Conservation (phyloP, 2,888 invertebrate species). For the Protophormia terraenovae region DNA sequence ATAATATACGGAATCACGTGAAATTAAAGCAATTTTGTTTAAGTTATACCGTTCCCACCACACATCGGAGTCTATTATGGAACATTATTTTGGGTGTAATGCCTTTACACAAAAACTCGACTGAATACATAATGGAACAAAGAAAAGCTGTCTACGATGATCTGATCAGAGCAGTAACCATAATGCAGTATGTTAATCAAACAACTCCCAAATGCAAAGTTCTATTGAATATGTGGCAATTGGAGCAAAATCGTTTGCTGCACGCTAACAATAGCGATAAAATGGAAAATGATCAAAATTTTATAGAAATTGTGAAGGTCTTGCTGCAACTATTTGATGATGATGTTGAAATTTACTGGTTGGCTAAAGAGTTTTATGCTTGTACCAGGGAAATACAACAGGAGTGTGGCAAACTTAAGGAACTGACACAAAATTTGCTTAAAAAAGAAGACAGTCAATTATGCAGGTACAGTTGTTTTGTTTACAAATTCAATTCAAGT, state of each 20-base stretch:
- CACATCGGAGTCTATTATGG: conserved; percentile 90
- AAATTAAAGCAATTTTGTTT: conserved; percentile 92
- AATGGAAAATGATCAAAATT: conserved; percentile 82
- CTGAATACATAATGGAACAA: conserved; percentile 88
- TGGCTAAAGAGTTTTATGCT: conserved; percentile 88
- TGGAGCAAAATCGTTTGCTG: conserved; percentile 85
- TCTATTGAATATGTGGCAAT: conserved; percentile 90
- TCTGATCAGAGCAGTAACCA: conserved; percentile 86
- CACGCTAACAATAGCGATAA: conserved; percentile 69
- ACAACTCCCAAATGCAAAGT: conserved; percentile 86
- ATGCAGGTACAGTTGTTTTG: conserved; percentile 85
- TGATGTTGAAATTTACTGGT: conserved; percentile 91
- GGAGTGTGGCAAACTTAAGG: conserved; percentile 86
- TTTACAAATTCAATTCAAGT: too few species aligned
- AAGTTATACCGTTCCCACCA: conserved; percentile 90
- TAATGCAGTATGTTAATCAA: conserved; percentile 85
- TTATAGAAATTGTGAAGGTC: conserved; percentile 86
- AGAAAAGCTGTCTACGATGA: conserved; percentile 89
- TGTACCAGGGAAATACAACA: conserved; percentile 86
- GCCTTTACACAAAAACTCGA: conserved; percentile 89
- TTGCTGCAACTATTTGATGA: conserved; percentile 87
- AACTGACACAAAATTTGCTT: conserved; percentile 85
- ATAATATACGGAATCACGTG: conserved; percentile 85
- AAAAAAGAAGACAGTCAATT: conserved; percentile 90
- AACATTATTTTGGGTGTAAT: conserved; percentile 91